Conservation (phyloP, 1,140 invertebrate species). For the Leptinotarsa lineolata region DNA sequence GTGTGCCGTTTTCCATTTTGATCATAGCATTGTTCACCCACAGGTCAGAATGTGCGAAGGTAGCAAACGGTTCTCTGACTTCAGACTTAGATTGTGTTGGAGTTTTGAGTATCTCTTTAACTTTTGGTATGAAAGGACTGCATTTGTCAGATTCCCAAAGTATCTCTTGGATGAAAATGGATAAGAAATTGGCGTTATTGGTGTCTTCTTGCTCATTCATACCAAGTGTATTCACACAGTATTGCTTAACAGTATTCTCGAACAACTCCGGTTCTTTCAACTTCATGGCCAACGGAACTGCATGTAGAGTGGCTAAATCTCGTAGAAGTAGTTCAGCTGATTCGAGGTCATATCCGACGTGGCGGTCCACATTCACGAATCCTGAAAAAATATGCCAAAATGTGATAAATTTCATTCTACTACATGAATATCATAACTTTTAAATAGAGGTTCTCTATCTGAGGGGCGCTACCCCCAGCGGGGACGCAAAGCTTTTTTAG, state of each 20-base stretch:
- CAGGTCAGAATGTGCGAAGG: constrained; percentile 63
- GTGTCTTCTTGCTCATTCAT: not conserved
- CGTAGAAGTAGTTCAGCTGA: constrained; percentile 54
- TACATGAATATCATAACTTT: too few species aligned
- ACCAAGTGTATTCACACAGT: constrained; percentile 29
- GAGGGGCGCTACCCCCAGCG: too few species aligned
- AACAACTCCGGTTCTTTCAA: constrained; percentile 57
- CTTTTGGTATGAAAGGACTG: constrained; percentile 16
- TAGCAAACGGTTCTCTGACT: constrained; percentile 57
- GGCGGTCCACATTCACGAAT: constrained; percentile 56
- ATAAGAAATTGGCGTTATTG: not conserved
- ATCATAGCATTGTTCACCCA: constrained; percentile 68
- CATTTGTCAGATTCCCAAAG: constrained; percentile 9
- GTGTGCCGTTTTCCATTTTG: constrained; percentile 39
- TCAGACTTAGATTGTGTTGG: not conserved
- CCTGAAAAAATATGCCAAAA: constrained; percentile 26
- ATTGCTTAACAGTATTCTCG: constrained; percentile 49
- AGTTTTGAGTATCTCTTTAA: constrained; percentile 16
- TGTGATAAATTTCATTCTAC: too few species aligned
- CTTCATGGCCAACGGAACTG: constrained; percentile 58
- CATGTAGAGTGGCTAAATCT: constrained; percentile 60
- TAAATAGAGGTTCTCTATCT: too few species aligned
- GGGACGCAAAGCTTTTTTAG: too few species aligned
- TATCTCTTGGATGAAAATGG: not conserved
- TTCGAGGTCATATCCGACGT: constrained; percentile 56